These are phyloP conservation scores for Horisme vitalbata DNA, from an alignment of 2,888 invertebrate species.

Conservation along the genomic window DNA sequence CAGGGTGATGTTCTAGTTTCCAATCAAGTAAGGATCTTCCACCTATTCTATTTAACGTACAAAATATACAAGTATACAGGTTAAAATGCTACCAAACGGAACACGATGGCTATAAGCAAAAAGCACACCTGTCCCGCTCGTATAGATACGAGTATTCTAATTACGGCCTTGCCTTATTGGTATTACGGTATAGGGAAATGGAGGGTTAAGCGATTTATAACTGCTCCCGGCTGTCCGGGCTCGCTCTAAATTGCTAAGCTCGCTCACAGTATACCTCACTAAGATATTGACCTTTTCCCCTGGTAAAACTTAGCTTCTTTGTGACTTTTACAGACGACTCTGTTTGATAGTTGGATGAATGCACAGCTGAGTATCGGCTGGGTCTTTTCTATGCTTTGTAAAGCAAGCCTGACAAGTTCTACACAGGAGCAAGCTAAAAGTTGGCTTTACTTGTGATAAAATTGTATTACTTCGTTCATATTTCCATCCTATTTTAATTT, in stretches of 20 bases:
- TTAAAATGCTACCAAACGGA: background rate
- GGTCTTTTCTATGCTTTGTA: too few relatives aligned
- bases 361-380: too few relatives aligned
- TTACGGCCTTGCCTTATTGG: conserved; percentile 8
- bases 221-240: conserved; percentile 3
- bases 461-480: too few relatives aligned
- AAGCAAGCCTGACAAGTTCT: too few relatives aligned
- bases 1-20: conserved; percentile 5
- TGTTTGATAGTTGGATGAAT: too few relatives aligned
- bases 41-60: too few relatives aligned
- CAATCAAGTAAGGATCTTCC: too few relatives aligned
- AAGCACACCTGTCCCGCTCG: background rate
- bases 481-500: too few relatives aligned
- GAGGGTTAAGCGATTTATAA: conserved; percentile 23
- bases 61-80: background rate
- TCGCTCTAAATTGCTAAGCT: conserved; percentile 7
- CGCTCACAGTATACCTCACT: background rate
- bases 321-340: too few relatives aligned
- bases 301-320: too few relatives aligned
- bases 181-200: conserved; percentile 15
- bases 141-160: conserved; percentile 15
- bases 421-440: too few relatives aligned
- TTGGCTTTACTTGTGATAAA: too few relatives aligned
- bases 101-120: background rate
- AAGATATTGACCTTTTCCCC: conserved; percentile 3